phyloP scores from a whole-genome alignment of 1,140 invertebrate genomes.

The Panagrolaimus sp. region DNA sequence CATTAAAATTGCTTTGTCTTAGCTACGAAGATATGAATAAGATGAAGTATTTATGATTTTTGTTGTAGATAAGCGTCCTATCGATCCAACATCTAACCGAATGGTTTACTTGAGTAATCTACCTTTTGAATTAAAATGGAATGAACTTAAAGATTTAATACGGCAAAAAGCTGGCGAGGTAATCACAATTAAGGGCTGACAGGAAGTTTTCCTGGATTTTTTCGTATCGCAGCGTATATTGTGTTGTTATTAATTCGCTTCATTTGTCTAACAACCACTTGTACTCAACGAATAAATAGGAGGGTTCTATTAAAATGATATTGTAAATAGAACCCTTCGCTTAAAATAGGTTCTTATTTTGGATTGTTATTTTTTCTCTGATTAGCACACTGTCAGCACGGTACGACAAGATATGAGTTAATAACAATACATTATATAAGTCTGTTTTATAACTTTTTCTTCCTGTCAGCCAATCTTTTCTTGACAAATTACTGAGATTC shows the following conservation, averaged over 20 bases:
- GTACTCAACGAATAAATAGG: neutral
- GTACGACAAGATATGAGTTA: slow-evolving; percentile 31
- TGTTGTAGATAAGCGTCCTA: slow-evolving; percentile 15
- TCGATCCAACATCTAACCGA: slow-evolving; percentile 60
- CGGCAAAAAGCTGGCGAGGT: slow-evolving; percentile 68
- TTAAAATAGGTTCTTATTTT: too few species aligned
- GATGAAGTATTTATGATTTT: slow-evolving; percentile 2
- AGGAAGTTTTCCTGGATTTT: slow-evolving; percentile 26
- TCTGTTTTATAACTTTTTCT: neutral
- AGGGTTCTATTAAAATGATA: neutral
- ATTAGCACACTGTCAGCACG: slow-evolving; percentile 11
- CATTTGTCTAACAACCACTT: neutral
- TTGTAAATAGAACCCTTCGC: neutral
- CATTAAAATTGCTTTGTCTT: too few species aligned
- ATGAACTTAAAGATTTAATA: slow-evolving; percentile 91
- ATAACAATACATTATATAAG: slow-evolving; percentile 14
- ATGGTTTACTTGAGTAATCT: slow-evolving; percentile 89
- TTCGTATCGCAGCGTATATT: slow-evolving; percentile 3
- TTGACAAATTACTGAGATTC: slow-evolving; percentile 40
- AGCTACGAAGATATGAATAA: too few species aligned
- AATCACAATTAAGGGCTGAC: slow-evolving; percentile 24
- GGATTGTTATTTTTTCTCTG: too few species aligned
- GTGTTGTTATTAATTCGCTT: slow-evolving; percentile 13
- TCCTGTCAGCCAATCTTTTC: slow-evolving; percentile 8
- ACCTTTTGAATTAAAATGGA: slow-evolving; percentile 93